Evolutionary conservation across 2,888 invertebrate genomes (phyloP).

Genomic region (Malacosoma neustria): DNA sequence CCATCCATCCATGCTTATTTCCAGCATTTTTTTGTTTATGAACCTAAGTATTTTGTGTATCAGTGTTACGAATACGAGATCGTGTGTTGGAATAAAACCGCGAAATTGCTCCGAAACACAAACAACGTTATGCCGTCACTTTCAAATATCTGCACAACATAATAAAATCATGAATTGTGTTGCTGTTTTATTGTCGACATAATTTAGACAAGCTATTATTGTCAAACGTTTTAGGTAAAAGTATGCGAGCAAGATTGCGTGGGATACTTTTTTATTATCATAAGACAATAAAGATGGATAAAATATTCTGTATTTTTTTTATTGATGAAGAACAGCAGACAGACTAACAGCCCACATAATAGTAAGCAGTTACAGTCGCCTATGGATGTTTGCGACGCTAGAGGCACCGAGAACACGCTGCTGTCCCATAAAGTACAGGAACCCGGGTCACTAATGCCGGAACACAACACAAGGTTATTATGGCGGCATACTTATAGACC

Average conservation of each 20-base stretch:
- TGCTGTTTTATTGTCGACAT: slow-evolving; percentile 19
- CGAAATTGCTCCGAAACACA: slow-evolving; percentile 26
- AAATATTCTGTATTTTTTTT: background rate
- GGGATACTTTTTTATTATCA: background rate
- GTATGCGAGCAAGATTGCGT: slow-evolving; percentile 1
- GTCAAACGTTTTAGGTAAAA: slow-evolving; percentile 2
- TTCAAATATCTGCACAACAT: slow-evolving; percentile 44
- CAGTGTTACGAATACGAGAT: slow-evolving; percentile 23
- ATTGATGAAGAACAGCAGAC: background rate
- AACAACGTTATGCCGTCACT: slow-evolving; percentile 20
- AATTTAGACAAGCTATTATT: slow-evolving; percentile 18
- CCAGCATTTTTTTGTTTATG: too few species aligned
- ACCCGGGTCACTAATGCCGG: too few species aligned
- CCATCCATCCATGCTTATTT: too few species aligned
- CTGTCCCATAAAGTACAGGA: too few species aligned
- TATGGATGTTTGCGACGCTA: too few species aligned
- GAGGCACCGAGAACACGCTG: too few species aligned
- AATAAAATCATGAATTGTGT: slow-evolving; percentile 22
- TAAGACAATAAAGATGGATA: background rate
- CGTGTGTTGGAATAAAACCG: slow-evolving; percentile 28
- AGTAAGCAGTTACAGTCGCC: too few species aligned
- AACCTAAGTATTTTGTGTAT: too few species aligned
- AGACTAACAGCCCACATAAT: too few species aligned
- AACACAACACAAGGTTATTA: too few species aligned
- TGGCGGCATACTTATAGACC: too few species aligned